Evolutionary conservation across 2,888 invertebrate species (phyloP), one percentile per base, ranked within the genome.

Genomic region (Drosophila limbata): DNA sequence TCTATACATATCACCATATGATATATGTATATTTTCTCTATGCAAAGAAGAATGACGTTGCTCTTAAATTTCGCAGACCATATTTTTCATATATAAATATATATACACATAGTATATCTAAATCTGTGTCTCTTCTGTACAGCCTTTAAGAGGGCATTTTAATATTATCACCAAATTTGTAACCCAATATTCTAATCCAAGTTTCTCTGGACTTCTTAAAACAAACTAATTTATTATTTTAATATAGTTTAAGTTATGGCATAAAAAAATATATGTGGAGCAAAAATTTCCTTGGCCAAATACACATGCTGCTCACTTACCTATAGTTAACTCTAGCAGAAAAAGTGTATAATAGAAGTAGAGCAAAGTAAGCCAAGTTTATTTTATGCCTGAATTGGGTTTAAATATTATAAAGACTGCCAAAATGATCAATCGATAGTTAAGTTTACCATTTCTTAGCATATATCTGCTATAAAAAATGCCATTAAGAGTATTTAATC

Each of bases 41-140:
- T 44, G 60, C 56, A 40, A 64, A 67, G 56, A 47, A 63, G 31
- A 47, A 67, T 70, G 80, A 71, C 79, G 67, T 69, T 61, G 73
- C 66, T 60, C 51, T 71, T 79, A 52, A 55, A 66, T 75, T 81
- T 72, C 70, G 55, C 64, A 53, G 44, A 69, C 65, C 55, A 69
- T 69, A 69, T 57, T 63, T 63, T 57, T 61, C 44, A 53, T 56
- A 45, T 35, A 17, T 42, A 21, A 15, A 9, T 28, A 37, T 44
- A 59, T 45, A 53, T 50, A 31, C 25, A 37, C 21, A 53, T 19
- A 9, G 21, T 17, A 66, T 42, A 56, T 47, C 40, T 51, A 42
- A 21, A 50, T 19, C 45, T 31, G 60, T 11, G 42, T 59, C 11
- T 64, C 13, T 17, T 47, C 45, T 9, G 8, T 4, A 50, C 64